Conservation (phyloP, 2,113 vertebrate species). For the Notothenia rossii region DNA sequence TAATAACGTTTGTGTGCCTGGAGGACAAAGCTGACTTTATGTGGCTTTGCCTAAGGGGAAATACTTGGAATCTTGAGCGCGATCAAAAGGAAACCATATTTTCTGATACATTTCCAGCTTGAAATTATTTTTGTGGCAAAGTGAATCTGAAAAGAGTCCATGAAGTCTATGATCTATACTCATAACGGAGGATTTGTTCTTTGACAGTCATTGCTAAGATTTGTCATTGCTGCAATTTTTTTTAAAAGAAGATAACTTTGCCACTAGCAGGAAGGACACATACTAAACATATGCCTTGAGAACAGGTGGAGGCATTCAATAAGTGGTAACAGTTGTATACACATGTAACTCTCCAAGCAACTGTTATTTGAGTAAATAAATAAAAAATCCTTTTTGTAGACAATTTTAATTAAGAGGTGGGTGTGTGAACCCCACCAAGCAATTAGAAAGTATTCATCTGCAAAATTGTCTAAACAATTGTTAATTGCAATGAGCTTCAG, state of each 20-base stretch:
- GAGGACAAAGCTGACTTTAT: conserved; percentile 78
- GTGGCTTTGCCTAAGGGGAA: conserved; percentile 66
- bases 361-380: not conserved
- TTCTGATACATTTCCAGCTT: conserved; percentile 57
- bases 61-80: conserved; percentile 39
- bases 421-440: conserved; percentile 27
- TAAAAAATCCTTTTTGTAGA: not conserved
- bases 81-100: conserved; percentile 69
- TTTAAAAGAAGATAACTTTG: not conserved
- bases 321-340: not conserved
- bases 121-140: conserved; percentile 52
- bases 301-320: not conserved
- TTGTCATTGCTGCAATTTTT: conserved; percentile 2
- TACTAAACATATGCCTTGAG: not conserved
- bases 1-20: conserved; percentile 69
- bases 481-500: conserved; percentile 62
- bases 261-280: not conserved
- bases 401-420: not conserved
- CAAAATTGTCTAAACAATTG: conserved; percentile 31
- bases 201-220: not conserved
- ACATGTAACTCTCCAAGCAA: not conserved
- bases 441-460: conserved; percentile 68
- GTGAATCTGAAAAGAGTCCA: conserved; percentile 47
- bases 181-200: conserved; percentile 29
- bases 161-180: conserved; percentile 39